These are phyloP conservation scores for Eupithecia subfuscata DNA, from an alignment of 2,888 invertebrate genomes.

Conservation along the genomic window DNA sequence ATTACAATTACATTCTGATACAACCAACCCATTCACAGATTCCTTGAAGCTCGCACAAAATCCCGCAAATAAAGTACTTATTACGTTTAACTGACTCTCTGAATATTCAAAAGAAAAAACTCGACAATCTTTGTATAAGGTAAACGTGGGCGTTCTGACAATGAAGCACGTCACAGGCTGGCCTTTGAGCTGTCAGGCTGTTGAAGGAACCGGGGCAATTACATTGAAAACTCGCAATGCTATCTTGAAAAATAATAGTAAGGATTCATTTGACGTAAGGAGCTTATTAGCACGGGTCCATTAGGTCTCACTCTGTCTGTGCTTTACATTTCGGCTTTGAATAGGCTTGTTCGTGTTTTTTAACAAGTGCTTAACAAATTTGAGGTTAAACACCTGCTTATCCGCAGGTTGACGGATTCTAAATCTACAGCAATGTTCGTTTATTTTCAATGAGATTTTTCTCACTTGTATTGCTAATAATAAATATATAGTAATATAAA, in stretches of 20 bases:
- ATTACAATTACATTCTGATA: constrained; percentile 14
- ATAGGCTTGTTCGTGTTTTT: background rate
- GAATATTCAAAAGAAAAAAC: constrained; percentile 73
- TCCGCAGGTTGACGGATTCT: background rate
- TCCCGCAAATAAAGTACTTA: constrained; percentile 52
- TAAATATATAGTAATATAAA: no score
- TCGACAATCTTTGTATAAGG: constrained; percentile 78
- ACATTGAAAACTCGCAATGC: constrained; percentile 80
- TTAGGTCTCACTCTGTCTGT: constrained; percentile 53
- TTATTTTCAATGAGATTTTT: background rate
- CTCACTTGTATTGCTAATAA: no score
- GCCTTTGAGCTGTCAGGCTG: constrained; percentile 82
- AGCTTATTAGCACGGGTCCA: constrained; percentile 77
- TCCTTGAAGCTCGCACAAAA: constrained; percentile 28
- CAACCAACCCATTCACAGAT: constrained; percentile 20
- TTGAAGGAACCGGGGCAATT: constrained; percentile 83
- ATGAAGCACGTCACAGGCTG: constrained; percentile 77
- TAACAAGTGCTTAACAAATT: background rate
- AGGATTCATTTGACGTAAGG: constrained; percentile 72
- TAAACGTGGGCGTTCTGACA: constrained; percentile 81
- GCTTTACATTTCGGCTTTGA: constrained; percentile 4
- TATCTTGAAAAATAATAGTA: constrained; percentile 81
- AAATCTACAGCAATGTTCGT: background rate
- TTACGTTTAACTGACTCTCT: constrained; percentile 56
- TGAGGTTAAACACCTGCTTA: background rate